These are phyloP conservation scores for Agriopis aurantiaria DNA, from an alignment of 2,888 invertebrate species.

Conservation along the genomic window DNA sequence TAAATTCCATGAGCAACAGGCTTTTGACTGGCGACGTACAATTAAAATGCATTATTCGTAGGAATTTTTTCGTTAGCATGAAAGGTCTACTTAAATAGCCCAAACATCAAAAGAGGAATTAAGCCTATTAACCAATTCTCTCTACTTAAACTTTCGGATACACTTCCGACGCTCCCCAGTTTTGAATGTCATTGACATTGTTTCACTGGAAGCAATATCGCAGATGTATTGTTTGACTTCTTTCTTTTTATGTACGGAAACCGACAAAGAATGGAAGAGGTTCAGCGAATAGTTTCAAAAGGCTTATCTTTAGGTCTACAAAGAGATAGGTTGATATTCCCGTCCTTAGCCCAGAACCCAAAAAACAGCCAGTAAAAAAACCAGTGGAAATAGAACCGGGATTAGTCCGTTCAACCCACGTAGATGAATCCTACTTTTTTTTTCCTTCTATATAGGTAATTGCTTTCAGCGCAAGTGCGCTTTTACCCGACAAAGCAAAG, in stretches of 20 bases:
- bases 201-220: background rate
- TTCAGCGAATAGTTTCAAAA: background rate
- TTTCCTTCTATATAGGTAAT: no score
- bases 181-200: constrained; percentile 58
- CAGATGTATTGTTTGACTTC: background rate
- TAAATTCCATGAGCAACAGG: background rate
- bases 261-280: background rate
- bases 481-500: no score
- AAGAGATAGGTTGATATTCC: background rate
- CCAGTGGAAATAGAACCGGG: no score
- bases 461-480: no score
- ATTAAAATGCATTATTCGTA: constrained; percentile 8
- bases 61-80: background rate
- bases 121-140: constrained; percentile 67
- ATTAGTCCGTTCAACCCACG: no score
- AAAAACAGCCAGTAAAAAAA: no score
- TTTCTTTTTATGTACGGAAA: background rate
- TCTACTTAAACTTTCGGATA: constrained; percentile 57
- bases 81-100: constrained; percentile 17
- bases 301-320: background rate
- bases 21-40: background rate
- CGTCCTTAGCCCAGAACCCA: background rate
- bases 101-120: constrained; percentile 33
- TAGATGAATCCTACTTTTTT: no score
- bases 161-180: constrained; percentile 54